A percentile compares a stretch with the other conserved stretches of the same genome.
Evolutionary conservation across 2,113 vertebrate species (phyloP).

Genomic region (Eulemur rufifrons): DNA sequence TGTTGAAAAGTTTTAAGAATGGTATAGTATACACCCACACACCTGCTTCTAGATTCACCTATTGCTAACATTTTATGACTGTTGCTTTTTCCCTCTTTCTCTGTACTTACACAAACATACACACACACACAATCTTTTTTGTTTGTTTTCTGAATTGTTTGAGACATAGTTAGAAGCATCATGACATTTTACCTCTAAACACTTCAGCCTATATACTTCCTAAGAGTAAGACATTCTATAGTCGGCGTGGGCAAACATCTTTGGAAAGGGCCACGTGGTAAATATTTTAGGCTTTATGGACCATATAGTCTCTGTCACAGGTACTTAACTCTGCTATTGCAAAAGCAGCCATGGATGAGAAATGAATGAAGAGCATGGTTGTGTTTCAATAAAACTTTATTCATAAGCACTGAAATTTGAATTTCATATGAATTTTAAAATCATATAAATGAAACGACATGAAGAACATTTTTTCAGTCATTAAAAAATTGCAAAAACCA

Average conservation of each 20-base stretch:
- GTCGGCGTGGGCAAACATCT: not conserved
- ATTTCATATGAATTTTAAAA: not conserved
- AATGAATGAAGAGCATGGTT: accelerated
- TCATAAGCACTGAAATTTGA: not conserved
- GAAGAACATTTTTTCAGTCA: not conserved
- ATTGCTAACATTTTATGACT: not conserved
- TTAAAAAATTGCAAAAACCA: not conserved
- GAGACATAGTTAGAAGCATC: not conserved
- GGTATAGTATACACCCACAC: not conserved
- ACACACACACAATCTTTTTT: not conserved
- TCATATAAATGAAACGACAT: not conserved
- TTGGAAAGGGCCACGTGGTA: too few relatives aligned
- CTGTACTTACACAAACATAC: accelerated
- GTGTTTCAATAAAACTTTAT: not conserved
- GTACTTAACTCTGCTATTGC: not conserved
- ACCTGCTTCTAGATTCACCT: not conserved
- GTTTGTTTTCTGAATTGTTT: not conserved
- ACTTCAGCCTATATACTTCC: not conserved
- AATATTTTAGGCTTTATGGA: not conserved
- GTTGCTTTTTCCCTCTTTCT: not conserved
- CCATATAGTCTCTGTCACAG: accelerated
- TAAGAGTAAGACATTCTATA: not conserved
- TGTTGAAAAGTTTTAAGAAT: not conserved
- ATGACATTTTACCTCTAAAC: not conserved
- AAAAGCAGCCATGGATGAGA: accelerated